A percentile compares a stretch with the other conserved stretches of the same genome.
Conservation (phyloP, 2,888 invertebrate genomes). For the Flexamia atlantica region DNA sequence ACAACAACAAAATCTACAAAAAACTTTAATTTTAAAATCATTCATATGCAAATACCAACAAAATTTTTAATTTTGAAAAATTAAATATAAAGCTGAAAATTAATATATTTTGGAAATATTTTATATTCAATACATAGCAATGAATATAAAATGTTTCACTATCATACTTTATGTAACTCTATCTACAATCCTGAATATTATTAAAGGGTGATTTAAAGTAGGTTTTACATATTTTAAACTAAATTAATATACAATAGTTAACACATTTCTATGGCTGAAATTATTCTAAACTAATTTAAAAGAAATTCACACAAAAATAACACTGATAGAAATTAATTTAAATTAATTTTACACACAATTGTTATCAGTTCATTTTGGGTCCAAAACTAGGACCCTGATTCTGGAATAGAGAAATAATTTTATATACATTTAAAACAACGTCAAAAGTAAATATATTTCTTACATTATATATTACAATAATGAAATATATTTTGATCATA, state of each 20-base stretch:
- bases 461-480: slow-evolving; percentile 57
- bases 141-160: neutral
- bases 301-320: slow-evolving; percentile 50
- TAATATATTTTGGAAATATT: neutral
- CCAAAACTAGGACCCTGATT: neutral
- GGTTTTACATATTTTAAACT: slow-evolving; percentile 9
- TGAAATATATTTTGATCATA: slow-evolving; percentile 62
- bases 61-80: neutral
- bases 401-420: slow-evolving; percentile 27
- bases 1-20: neutral
- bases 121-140: neutral
- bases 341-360: slow-evolving; percentile 32
- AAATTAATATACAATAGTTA: slow-evolving; percentile 44
- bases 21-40: slow-evolving; percentile 21
- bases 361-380: slow-evolving; percentile 11
- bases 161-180: no score
- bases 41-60: neutral
- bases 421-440: slow-evolving; percentile 59
- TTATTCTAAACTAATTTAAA: slow-evolving; percentile 39
- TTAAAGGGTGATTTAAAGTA: neutral
- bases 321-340: slow-evolving; percentile 40
- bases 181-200: neutral
- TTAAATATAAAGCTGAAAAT: neutral
- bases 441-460: slow-evolving; percentile 54
- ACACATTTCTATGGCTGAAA: slow-evolving; percentile 51